Evolutionary conservation across 2,888 invertebrate species (phyloP).

Genomic region (Coronaproctus castanopsis): DNA sequence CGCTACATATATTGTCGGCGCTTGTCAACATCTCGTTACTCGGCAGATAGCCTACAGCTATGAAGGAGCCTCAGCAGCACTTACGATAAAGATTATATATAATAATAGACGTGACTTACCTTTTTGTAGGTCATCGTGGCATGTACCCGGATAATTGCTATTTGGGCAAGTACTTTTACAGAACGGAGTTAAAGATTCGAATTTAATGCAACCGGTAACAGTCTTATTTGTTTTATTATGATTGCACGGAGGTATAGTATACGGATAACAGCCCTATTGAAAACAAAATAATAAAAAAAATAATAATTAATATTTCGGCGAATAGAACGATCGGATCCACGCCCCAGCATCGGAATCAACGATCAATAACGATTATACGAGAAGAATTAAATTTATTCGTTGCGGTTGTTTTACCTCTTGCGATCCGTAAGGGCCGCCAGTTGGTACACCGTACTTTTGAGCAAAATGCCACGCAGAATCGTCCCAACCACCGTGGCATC

Average conservation of each 20-base stretch:
- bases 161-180: neutral
- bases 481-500: conserved; percentile 64
- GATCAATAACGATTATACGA: too few relatives aligned
- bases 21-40: too few relatives aligned
- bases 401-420: conserved; percentile 28
- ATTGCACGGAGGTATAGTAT: conserved; percentile 67
- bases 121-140: neutral
- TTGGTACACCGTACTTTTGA: conserved; percentile 61
- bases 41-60: too few relatives aligned
- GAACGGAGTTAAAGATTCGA: neutral
- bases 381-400: too few relatives aligned
- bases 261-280: conserved; percentile 57
- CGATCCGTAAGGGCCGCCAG: conserved; percentile 59
- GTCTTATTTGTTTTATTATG: conserved; percentile 44
- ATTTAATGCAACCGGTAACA: neutral
- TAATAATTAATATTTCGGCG: neutral
- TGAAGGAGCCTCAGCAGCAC: too few relatives aligned
- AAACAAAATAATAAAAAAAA: neutral
- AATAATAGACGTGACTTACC: too few relatives aligned
- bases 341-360: neutral
- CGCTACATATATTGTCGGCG: too few relatives aligned
- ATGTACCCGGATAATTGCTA: neutral
- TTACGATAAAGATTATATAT: too few relatives aligned
- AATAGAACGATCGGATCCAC: neutral
- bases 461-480: conserved; percentile 64